phyloP scores from a whole-genome alignment of 1,140 invertebrate genomes.

The Orius insidiosus region DNA sequence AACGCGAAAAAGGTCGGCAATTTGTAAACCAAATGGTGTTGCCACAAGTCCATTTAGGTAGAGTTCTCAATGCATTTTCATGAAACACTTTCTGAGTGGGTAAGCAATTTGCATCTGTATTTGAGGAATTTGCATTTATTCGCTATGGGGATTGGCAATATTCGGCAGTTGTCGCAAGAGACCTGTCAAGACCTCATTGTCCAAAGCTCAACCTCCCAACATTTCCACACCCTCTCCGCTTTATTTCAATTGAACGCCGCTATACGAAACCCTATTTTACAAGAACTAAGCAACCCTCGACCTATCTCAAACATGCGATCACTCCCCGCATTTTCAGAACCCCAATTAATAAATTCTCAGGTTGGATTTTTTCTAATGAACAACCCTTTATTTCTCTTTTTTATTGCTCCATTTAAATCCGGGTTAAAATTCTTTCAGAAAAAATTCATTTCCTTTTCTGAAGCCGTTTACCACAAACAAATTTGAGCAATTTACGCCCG shows the following conservation, averaged over 20 bases:
- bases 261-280: constrained; percentile 11
- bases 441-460: no score
- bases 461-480: no score
- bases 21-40: constrained; percentile 19
- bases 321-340: no score
- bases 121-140: constrained; percentile 19
- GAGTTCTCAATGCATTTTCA: constrained; percentile 19
- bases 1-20: constrained; percentile 16
- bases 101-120: constrained; percentile 19
- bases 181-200: constrained; percentile 11
- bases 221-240: not conserved
- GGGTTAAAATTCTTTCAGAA: no score
- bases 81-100: constrained; percentile 19
- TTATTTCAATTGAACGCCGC: constrained; percentile 12
- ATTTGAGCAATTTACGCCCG: no score
- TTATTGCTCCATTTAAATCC: no score
- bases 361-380: no score
- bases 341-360: no score
- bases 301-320: no score
- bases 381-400: no score
- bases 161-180: constrained; percentile 14
- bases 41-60: constrained; percentile 15
- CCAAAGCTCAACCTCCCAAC: not conserved
- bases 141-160: constrained; percentile 15
- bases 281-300: not conserved